Conservation (phyloP, 2,888 invertebrate species). For the Arctia plantaginis region DNA sequence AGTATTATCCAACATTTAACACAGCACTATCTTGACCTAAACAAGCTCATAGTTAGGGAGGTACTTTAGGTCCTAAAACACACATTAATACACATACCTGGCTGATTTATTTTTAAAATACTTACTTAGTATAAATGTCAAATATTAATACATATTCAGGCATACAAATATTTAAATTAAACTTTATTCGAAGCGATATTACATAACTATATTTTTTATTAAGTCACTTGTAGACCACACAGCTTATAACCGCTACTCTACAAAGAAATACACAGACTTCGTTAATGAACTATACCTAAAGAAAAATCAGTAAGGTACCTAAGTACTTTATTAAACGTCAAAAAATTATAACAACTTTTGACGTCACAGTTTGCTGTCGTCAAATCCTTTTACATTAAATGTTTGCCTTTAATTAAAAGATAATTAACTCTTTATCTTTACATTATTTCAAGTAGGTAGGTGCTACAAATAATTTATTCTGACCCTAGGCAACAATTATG, state of each 20-base stretch:
- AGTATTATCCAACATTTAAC: neutral
- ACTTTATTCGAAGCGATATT: neutral
- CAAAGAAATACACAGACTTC: neutral
- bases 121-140: neutral
- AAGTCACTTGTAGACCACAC: neutral
- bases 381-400: neutral
- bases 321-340: neutral
- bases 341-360: neutral
- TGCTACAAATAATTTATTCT: neutral
- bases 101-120: neutral
- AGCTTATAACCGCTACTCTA: neutral
- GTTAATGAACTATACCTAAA: neutral
- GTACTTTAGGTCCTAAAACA: neutral
- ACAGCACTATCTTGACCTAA: neutral
- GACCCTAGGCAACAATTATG: neutral
- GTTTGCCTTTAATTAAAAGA: neutral
- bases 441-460: neutral
- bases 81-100: too few species aligned
- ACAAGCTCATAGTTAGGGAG: neutral
- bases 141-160: neutral
- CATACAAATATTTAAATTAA: neutral
- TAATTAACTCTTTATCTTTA: constrained; percentile 2
- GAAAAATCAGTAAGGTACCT: neutral
- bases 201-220: neutral
- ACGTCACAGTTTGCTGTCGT: neutral